phyloP scores from a whole-genome alignment of 2,797 vertebrate genomes.

The Aulostomus chinensis region DNA sequence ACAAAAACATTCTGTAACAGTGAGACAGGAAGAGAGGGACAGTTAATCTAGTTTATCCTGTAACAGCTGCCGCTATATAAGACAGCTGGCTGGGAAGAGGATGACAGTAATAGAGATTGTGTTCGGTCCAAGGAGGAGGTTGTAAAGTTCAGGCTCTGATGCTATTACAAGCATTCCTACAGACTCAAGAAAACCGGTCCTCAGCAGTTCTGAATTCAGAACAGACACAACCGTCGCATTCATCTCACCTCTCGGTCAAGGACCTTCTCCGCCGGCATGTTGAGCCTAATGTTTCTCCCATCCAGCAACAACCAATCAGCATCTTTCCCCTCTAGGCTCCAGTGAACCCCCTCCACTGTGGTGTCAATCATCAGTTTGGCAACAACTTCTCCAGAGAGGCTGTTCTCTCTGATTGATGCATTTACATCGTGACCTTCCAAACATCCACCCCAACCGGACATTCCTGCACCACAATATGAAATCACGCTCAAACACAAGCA shows the following conservation, averaged over 20 bases:
- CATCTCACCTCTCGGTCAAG: constrained; percentile 82
- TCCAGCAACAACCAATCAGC: constrained; percentile 87
- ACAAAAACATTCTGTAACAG: neutral
- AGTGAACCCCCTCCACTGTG: constrained; percentile 58
- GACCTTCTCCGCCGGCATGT: constrained; percentile 69
- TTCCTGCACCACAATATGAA: constrained; percentile 44
- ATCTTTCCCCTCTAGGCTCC: constrained; percentile 80
- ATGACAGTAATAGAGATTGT: constrained; percentile 47
- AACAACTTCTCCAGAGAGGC: constrained; percentile 78
- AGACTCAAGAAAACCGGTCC: neutral
- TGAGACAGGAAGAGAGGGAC: constrained; percentile 2
- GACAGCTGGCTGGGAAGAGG: constrained; percentile 35
- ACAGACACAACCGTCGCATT: no score
- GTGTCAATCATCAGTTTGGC: constrained; percentile 71
- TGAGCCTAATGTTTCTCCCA: constrained; percentile 78
- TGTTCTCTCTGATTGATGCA: constrained; percentile 83
- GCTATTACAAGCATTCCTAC: neutral
- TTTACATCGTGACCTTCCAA: constrained; percentile 81
- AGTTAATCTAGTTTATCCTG: constrained; percentile 49
- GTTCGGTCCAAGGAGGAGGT: constrained; percentile 28
- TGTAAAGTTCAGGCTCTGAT: constrained; percentile 21
- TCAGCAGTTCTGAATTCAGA: neutral
- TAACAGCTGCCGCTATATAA: constrained; percentile 41
- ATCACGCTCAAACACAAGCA: neutral
- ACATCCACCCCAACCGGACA: constrained; percentile 79